Base-by-base conservation (phyloP, 2,888 invertebrate species). In the Drosophila bunnanda region DNA sequence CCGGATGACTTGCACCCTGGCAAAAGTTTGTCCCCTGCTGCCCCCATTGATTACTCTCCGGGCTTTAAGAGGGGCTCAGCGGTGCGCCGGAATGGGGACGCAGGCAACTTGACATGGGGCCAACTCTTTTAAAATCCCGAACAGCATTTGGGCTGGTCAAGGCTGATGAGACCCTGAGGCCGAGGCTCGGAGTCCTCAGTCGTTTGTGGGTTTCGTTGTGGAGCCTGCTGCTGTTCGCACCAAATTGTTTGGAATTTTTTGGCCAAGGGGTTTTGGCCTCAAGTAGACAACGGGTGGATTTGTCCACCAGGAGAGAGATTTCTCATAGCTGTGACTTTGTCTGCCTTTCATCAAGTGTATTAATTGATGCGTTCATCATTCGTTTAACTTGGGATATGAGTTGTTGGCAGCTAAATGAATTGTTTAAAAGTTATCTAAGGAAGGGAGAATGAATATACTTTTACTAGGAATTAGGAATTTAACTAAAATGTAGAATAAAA, bases 141-240 rank as follows among this genome's bases (percentile, higher is more conserved):
- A 82, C 84, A 86, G 69, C 76, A 70, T 76, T 80, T 78, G 87
- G 84, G 87, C 79, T 76, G 87, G 75, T 64, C 82, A 65, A 73
- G 71, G 71, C 71, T 48, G 53, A n/a, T 48, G 54, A 39, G 67
- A 22, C n/a, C 10, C 44, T 36, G 46, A 46, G 46, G 15, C 38
- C 22, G 32, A 39, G 59, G 25, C 64, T 66, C 39, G 20, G 30
- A 58, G 61, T 50, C 50, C 56, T 60, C 55, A 32, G 61, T 30
- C 34, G 34, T 22, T 15, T 22, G 41, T 36, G 10, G 61, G 36
- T 17, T 67, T 28, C 20, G 60, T 34, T 60, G 32, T 34, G 34
- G 13, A 25, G 4, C 3, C 25, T 28, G 41, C 50, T 41, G 41
- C 34, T 62, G 41, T 62, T 64, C 41, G 50, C 64, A 50, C 64